These are phyloP conservation scores for Rhynchonema sp. DNA, from an alignment of 2,888 invertebrate genomes.

Conservation along the genomic window DNA sequence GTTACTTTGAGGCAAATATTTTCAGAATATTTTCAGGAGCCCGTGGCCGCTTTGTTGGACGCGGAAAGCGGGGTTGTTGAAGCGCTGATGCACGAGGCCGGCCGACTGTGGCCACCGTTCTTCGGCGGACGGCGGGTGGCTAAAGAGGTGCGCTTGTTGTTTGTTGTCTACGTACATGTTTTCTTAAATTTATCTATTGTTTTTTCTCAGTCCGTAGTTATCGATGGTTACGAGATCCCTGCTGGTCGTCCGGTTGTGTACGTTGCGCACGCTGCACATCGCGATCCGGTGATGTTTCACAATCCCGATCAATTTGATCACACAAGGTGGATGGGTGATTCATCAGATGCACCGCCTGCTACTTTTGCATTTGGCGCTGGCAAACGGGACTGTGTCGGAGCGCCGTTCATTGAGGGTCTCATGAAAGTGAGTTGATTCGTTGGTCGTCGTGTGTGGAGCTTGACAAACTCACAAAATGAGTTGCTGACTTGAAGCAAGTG, in stretches of 20 bases:
- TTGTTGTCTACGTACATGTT: background rate
- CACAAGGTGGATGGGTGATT: slow-evolving; percentile 14
- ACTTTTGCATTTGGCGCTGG: background rate
- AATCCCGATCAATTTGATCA: slow-evolving; percentile 20
- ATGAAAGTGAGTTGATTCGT: background rate
- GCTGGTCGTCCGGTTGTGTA: slow-evolving; percentile 18
- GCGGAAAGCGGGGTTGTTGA: too few relatives aligned
- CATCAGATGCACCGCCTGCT: background rate
- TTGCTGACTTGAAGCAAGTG: too few relatives aligned
- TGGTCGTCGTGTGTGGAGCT: too few relatives aligned
- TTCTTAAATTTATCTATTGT: background rate
- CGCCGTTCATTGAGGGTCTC: background rate
- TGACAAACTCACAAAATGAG: too few relatives aligned
- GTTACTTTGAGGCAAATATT: too few relatives aligned
- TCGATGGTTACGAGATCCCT: slow-evolving; percentile 19
- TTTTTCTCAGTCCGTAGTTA: background rate
- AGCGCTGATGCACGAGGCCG: slow-evolving; percentile 19
- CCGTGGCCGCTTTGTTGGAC: slow-evolving; percentile 13
- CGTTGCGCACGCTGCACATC: slow-evolving; percentile 20
- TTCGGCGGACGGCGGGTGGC: slow-evolving; percentile 21
- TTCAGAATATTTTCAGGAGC: too few relatives aligned
- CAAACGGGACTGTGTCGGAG: background rate
- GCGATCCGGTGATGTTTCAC: slow-evolving; percentile 20
- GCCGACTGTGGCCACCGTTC: slow-evolving; percentile 24
- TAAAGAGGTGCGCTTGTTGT: slow-evolving; percentile 13